Evolutionary conservation across 2,888 invertebrate genomes (phyloP).

Genomic region (Chalcis sispes): DNA sequence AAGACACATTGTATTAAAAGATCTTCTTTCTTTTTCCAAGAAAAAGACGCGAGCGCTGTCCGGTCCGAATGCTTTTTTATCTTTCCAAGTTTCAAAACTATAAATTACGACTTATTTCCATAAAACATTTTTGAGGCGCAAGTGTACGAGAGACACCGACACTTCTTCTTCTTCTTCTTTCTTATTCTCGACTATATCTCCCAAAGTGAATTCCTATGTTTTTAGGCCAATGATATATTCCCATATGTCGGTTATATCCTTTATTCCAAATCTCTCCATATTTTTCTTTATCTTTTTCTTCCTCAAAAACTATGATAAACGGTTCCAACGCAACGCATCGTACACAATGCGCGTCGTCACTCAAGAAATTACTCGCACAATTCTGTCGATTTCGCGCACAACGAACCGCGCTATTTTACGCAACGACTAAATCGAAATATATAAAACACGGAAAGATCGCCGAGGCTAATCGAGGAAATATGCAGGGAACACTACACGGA

Average conservation of each 20-base stretch:
- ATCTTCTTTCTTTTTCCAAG: neutral
- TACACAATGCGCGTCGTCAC: neutral
- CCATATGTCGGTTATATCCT: neutral
- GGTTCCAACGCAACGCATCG: neutral
- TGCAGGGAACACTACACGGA: slow-evolving; percentile 66
- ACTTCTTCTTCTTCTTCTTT: neutral
- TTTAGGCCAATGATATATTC: slow-evolving; percentile 39
- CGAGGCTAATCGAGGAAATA: slow-evolving; percentile 63
- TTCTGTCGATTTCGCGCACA: neutral
- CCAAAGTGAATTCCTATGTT: slow-evolving; percentile 54
- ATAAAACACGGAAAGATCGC: neutral
- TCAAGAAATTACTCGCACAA: neutral
- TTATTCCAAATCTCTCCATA: too few relatives aligned
- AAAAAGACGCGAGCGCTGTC: slow-evolving; percentile 1
- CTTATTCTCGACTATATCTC: slow-evolving; percentile 29
- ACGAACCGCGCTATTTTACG: too few relatives aligned
- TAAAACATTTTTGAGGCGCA: slow-evolving; percentile 53
- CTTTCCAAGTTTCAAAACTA: slow-evolving; percentile 10
- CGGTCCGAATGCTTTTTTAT: neutral
- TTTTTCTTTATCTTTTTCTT: slow-evolving; percentile 16
- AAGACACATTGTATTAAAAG: neutral
- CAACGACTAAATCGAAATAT: neutral
- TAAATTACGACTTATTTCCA: slow-evolving; percentile 56
- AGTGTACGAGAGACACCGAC: slow-evolving; percentile 17
- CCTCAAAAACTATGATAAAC: slow-evolving; percentile 29